These are phyloP conservation scores for Ahaetulla prasina DNA, from an alignment of 2,113 vertebrate species.

Conservation along the genomic window DNA sequence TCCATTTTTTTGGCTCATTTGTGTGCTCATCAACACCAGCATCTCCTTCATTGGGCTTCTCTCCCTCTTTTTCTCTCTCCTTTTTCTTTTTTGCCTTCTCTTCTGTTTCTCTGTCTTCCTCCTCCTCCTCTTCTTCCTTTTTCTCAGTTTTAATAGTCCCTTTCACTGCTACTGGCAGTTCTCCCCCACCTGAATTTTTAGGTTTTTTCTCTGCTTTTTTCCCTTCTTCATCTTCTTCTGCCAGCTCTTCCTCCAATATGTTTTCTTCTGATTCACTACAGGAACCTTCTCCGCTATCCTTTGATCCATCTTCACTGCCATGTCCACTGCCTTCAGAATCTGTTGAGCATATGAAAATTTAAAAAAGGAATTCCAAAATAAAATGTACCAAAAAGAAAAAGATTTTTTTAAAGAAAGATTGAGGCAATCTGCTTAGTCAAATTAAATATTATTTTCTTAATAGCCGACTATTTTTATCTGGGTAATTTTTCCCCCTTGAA, in stretches of 20 bases:
- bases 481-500: slow-evolving; percentile 30
- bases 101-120: slow-evolving; percentile 71
- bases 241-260: slow-evolving; percentile 74
- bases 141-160: slow-evolving; percentile 76
- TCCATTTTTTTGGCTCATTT: slow-evolving; percentile 95
- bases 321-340: slow-evolving; percentile 94
- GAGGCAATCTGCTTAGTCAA: slow-evolving; percentile 58
- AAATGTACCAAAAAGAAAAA: slow-evolving; percentile 75
- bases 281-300: slow-evolving; percentile 86
- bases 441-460: slow-evolving; percentile 61
- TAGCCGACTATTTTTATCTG: slow-evolving; percentile 57
- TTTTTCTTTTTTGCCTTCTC: slow-evolving; percentile 73
- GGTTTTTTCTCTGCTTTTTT: slow-evolving; percentile 69
- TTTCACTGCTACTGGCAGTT: slow-evolving; percentile 69
- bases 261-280: slow-evolving; percentile 87
- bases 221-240: slow-evolving; percentile 68
- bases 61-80: slow-evolving; percentile 75
- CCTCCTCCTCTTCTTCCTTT: slow-evolving; percentile 75
- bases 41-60: slow-evolving; percentile 73
- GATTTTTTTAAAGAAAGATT: slow-evolving; percentile 49
- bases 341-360: slow-evolving; percentile 78
- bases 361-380: slow-evolving; percentile 73
- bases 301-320: slow-evolving; percentile 93
- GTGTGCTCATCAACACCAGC: slow-evolving; percentile 75
- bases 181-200: slow-evolving; percentile 71